Evolutionary conservation across 2,113 vertebrate species (phyloP).

Genomic region (Gila orcuttii): DNA sequence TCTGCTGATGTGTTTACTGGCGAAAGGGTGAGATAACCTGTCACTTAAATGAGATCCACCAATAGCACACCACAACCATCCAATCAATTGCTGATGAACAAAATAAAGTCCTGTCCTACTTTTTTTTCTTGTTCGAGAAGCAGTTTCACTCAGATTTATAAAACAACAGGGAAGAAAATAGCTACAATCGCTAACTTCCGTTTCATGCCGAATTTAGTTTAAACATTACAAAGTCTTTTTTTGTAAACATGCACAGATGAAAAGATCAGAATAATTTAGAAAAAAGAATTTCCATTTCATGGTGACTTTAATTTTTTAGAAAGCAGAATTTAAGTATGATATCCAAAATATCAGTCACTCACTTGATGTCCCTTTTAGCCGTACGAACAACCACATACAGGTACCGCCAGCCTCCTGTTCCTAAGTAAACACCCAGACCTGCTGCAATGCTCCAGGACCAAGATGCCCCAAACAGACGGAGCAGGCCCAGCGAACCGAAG

Average conservation of each 20-base stretch:
- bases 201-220: no score
- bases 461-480: slow-evolving; percentile 82
- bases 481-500: slow-evolving; percentile 77
- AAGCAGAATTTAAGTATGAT: neutral
- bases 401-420: slow-evolving; percentile 86
- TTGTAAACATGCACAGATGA: neutral
- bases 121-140: no score
- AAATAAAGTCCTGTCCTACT: no score
- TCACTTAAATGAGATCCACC: no score
- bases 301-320: neutral
- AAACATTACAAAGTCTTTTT: no score
- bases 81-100: no score
- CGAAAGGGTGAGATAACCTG: no score
- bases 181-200: no score
- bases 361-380: slow-evolving; percentile 85
- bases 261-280: neutral
- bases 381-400: slow-evolving; percentile 84
- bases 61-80: no score
- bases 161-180: no score
- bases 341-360: slow-evolving; percentile 62
- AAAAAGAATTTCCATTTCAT: neutral
- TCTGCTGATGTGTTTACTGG: no score
- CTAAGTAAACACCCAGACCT: slow-evolving; percentile 82
- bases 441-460: slow-evolving; percentile 88
- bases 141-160: no score